These are phyloP conservation scores for Enteromius fasciolatus DNA, from an alignment of 2,797 vertebrate species.

Conservation along the genomic window DNA sequence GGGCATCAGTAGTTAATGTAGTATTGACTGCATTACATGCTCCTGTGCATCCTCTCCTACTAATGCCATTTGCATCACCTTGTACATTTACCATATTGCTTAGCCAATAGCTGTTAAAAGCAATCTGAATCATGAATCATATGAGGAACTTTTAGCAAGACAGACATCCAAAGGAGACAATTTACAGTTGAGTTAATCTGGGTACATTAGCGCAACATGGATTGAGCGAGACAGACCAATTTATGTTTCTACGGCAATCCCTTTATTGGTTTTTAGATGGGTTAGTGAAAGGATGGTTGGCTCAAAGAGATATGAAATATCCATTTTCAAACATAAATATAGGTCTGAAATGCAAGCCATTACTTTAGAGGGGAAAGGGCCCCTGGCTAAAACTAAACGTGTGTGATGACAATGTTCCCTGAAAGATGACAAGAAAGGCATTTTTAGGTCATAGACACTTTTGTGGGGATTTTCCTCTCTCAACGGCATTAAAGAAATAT, in stretches of 20 bases:
- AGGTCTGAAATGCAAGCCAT: slow-evolving; percentile 77
- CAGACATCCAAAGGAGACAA: slow-evolving; percentile 97
- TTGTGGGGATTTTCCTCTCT: slow-evolving; percentile 62
- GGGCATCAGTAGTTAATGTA: slow-evolving; percentile 99
- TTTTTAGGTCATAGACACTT: slow-evolving; percentile 76
- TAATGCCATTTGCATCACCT: slow-evolving; percentile 99
- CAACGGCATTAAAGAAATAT: slow-evolving; percentile 54
- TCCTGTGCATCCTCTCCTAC: slow-evolving; percentile 98
- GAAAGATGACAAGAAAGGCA: slow-evolving; percentile 67
- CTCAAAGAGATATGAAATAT: slow-evolving; percentile 85
- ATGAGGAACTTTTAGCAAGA: slow-evolving; percentile 98
- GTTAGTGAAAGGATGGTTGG: slow-evolving; percentile 87
- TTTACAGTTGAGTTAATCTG: slow-evolving; percentile 99
- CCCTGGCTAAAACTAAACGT: slow-evolving; percentile 59
- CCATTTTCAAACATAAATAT: slow-evolving; percentile 83
- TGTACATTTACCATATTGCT: slow-evolving; percentile 99
- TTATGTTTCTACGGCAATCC: slow-evolving; percentile 91
- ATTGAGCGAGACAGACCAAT: slow-evolving; percentile 95
- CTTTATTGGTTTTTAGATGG: slow-evolving; percentile 90
- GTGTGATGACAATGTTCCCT: slow-evolving; percentile 60
- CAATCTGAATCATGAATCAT: slow-evolving; percentile 99
- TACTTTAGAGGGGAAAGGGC: slow-evolving; percentile 67
- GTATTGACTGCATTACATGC: slow-evolving; percentile 99
- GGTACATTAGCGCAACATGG: slow-evolving; percentile 98
- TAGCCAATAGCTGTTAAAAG: slow-evolving; percentile 99